Percentiles rank a stretch among this genome's conserved stretches.
Conservation (phyloP, 2,797 vertebrate species). For the Mormyrops boulengeri region DNA sequence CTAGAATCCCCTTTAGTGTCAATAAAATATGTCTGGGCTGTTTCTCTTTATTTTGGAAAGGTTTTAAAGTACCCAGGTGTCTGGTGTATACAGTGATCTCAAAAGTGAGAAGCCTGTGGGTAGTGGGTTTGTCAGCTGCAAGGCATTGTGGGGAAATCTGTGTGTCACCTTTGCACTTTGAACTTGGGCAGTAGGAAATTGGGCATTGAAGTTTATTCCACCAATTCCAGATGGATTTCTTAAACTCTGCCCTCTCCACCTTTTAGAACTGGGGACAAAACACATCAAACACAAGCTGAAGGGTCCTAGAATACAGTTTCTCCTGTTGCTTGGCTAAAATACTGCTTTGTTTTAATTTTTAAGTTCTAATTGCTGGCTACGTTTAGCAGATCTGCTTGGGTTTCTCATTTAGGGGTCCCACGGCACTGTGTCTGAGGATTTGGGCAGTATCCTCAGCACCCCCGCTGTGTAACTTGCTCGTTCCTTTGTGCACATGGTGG, state of each 20-base stretch:
- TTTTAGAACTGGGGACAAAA: not conserved
- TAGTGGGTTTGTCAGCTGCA: not conserved
- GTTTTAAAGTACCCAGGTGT: not conserved
- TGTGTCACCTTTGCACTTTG: not conserved
- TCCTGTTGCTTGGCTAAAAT: not conserved
- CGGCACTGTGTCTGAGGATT: not conserved
- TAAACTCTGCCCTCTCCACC: not conserved
- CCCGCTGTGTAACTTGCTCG: not conserved
- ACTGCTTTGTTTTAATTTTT: not conserved
- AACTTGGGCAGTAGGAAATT: not conserved
- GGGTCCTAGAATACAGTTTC: not conserved
- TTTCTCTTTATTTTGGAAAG: not conserved
- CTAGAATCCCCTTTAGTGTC: not conserved
- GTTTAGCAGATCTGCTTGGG: not conserved
- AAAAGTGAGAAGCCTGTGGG: not conserved
- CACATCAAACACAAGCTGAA: too few relatives aligned
- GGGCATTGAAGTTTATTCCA: not conserved
- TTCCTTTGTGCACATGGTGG: not conserved
- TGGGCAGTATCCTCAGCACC: not conserved
- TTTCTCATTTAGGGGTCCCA: not conserved
- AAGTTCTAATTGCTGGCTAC: not conserved
- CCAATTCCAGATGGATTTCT: not conserved
- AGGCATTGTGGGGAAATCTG: not conserved
- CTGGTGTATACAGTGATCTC: not conserved
- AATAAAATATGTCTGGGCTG: not conserved